phyloP scores from a whole-genome alignment of 2,797 vertebrate genomes.

The Pipistrellus kuhlii region DNA sequence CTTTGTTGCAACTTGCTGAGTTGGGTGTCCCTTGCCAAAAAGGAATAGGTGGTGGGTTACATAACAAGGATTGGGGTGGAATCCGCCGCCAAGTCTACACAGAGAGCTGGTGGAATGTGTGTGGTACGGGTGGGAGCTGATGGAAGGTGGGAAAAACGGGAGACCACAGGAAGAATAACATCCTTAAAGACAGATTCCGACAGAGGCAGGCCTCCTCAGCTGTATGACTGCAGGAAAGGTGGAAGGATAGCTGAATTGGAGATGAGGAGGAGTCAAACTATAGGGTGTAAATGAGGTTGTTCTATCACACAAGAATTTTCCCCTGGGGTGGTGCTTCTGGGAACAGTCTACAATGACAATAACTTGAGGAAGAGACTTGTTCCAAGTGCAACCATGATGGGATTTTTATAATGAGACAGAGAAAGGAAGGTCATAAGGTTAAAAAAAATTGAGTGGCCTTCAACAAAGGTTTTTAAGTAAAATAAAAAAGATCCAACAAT shows the following conservation, averaged over 20 bases:
- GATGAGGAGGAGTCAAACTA: conserved; percentile 1
- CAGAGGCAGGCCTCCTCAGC: conserved; percentile 23
- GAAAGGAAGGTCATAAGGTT: not conserved
- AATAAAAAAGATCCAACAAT: not conserved
- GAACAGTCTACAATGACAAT: conserved; percentile 41
- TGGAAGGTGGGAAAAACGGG: conserved; percentile 48
- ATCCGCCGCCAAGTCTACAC: conserved; percentile 78
- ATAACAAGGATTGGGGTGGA: conserved; percentile 72
- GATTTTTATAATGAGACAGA: not conserved
- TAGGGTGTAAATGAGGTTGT: not conserved
- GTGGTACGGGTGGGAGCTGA: conserved; percentile 72
- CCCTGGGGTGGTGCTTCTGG: not conserved
- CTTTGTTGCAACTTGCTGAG: conserved; percentile 81
- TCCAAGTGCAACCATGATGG: conserved; percentile 38
- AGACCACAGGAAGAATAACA: conserved; percentile 71
- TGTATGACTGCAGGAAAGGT: not conserved
- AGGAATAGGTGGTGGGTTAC: conserved; percentile 83
- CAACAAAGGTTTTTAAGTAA: conserved; percentile 31
- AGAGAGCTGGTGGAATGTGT: conserved; percentile 70
- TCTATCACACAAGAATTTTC: not conserved
- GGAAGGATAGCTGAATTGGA: not conserved
- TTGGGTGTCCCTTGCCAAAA: conserved; percentile 74
- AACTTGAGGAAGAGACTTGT: conserved; percentile 52
- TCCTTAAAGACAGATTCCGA: conserved; percentile 61
- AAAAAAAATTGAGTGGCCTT: conserved; percentile 2